Conservation (phyloP, 2,888 invertebrate genomes). For the Gari tellinella region DNA sequence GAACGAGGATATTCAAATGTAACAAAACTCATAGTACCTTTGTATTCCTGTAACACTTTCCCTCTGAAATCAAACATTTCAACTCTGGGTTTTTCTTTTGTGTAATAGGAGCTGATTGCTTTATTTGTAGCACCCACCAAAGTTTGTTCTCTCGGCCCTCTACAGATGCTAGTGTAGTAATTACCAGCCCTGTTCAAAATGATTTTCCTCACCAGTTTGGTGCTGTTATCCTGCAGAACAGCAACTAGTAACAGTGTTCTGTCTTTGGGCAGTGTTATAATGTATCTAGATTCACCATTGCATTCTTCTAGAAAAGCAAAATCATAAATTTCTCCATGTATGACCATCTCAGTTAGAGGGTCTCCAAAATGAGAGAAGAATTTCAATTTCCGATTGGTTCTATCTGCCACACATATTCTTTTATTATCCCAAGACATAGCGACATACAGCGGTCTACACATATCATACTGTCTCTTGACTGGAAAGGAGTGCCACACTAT, state of each 20-base stretch:
- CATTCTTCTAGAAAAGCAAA: conserved; percentile 43
- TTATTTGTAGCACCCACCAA: conserved; percentile 25
- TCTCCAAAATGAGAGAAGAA: conserved; percentile 33
- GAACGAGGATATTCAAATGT: conserved; percentile 32
- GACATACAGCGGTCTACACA: conserved; percentile 22
- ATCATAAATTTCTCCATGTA: conserved; percentile 43
- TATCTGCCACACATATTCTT: conserved; percentile 46
- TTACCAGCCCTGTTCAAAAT: background rate
- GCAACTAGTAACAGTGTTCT: conserved; percentile 36
- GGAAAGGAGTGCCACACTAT: conserved; percentile 54
- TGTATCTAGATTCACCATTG: conserved; percentile 35
- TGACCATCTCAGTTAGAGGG: conserved; percentile 30
- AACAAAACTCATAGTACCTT: conserved; percentile 13
- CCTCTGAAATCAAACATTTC: conserved; percentile 41
- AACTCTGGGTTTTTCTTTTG: conserved; percentile 11
- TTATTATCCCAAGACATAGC: conserved; percentile 41
- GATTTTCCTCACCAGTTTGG: conserved; percentile 31
- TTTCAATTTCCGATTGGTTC: conserved; percentile 46
- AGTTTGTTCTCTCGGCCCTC: conserved; percentile 45
- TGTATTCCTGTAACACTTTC: conserved; percentile 18
- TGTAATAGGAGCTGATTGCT: conserved; percentile 4
- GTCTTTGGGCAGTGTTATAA: conserved; percentile 32
- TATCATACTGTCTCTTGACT: conserved; percentile 37
- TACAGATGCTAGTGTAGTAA: conserved; percentile 44
- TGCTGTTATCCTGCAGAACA: conserved; percentile 1